phyloP scores from a whole-genome alignment of 30 jellyfish, hydroid and myxozoan genomes.

The Cassiopea xamachana region DNA sequence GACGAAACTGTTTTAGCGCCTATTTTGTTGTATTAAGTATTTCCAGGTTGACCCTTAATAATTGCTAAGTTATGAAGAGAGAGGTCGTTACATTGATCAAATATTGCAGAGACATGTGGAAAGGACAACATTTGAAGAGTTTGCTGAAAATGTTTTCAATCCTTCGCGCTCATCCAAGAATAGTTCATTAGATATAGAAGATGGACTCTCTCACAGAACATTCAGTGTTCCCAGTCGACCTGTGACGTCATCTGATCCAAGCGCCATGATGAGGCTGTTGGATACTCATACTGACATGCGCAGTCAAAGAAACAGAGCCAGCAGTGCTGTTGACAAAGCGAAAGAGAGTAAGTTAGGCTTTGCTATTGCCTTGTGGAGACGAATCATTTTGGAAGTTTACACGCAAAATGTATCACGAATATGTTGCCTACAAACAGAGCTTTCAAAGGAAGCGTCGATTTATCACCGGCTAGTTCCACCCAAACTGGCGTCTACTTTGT shows the following conservation, averaged over 20 bases:
- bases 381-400: too few species aligned
- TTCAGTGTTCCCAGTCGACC: conserved; percentile 89
- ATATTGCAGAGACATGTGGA: conserved; percentile 80
- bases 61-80: conserved; percentile 78
- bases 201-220: conserved; percentile 72
- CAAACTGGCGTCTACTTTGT: too few species aligned
- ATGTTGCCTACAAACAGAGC: too few species aligned
- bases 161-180: conserved; percentile 71
- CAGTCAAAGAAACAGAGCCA: conserved; percentile 79
- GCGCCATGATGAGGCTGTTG: conserved; percentile 74
- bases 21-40: background rate
- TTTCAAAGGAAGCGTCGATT: too few species aligned
- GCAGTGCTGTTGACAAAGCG: conserved; percentile 75
- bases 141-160: conserved; percentile 59
- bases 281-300: conserved; percentile 75
- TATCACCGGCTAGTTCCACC: too few species aligned
- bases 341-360: conserved; percentile 45
- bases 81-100: conserved; percentile 86
- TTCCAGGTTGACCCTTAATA: background rate
- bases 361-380: too few species aligned
- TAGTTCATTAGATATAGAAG: conserved; percentile 49
- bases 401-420: too few species aligned
- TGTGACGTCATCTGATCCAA: conserved; percentile 77
- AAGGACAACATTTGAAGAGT: conserved; percentile 85
- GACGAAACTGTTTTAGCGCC: too few species aligned